Percentiles rank a stretch among this genome's conserved stretches.
Conservation (phyloP, 1,140 invertebrate genomes). For the Dreissena rostriformis region DNA sequence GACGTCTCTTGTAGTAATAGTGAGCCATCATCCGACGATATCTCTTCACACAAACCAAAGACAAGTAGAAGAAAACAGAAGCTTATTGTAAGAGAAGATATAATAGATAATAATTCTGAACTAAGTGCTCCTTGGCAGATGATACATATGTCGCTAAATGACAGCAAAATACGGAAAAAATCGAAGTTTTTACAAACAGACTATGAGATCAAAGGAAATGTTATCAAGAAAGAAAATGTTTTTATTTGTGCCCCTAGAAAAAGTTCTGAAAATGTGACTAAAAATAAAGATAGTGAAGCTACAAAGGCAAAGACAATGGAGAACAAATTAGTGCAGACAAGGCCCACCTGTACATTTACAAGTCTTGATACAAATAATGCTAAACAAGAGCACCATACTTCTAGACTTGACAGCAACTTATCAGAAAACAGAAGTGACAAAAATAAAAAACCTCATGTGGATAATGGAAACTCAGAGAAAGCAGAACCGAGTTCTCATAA, state of each 20-base stretch:
- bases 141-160: not conserved
- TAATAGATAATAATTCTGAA: not conserved
- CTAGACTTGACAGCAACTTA: not conserved
- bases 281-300: not conserved
- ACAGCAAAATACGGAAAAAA: not conserved
- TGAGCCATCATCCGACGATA: not conserved
- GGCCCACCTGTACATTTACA: not conserved
- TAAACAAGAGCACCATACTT: not conserved
- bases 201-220: not conserved
- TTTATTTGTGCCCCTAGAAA: not conserved
- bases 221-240: conserved; percentile 1
- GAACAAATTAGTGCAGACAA: not conserved
- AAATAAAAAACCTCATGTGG: too few relatives aligned
- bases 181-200: not conserved
- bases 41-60: not conserved
- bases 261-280: not conserved
- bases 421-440: not conserved
- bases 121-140: not conserved
- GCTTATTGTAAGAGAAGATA: not conserved
- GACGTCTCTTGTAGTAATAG: not conserved
- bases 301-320: not conserved
- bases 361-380: not conserved
- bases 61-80: not conserved
- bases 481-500: too few relatives aligned
- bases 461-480: too few relatives aligned